Percentiles rank a stretch among this genome's conserved stretches.
phyloP scores from a whole-genome alignment of 2,888 invertebrate genomes.

The Rhabditoides inermis region DNA sequence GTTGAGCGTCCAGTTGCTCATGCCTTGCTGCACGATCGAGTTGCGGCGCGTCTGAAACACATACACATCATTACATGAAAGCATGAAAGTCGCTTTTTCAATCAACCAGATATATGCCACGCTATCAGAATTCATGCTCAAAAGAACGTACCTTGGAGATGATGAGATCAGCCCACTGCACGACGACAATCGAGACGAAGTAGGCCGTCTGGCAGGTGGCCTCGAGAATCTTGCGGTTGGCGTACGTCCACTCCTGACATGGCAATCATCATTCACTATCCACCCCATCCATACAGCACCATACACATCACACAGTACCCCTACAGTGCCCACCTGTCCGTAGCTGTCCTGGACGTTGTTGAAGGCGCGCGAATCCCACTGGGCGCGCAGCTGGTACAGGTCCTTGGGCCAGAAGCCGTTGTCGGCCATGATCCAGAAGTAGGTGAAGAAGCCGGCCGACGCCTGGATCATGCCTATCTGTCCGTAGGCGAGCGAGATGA shows the following conservation, averaged over 20 bases:
- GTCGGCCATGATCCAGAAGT: slow-evolving; percentile 99
- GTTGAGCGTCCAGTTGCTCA: slow-evolving; percentile 84
- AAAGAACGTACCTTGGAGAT: slow-evolving; percentile 59
- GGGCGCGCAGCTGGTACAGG: slow-evolving; percentile 86
- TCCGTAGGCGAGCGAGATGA: slow-evolving; percentile 98
- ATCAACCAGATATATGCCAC: no score
- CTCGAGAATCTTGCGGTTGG: slow-evolving; percentile 54
- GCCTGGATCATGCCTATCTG: slow-evolving; percentile 99
- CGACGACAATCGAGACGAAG: slow-evolving; percentile 58
- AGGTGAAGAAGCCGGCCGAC: slow-evolving; percentile 98
- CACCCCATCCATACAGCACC: no score
- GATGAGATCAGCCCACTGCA: slow-evolving; percentile 59
- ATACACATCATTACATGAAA: no score
- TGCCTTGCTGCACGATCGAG: slow-evolving; percentile 57
- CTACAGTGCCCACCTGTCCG: no score
- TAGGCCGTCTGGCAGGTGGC: slow-evolving; percentile 59
- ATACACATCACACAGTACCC: no score
- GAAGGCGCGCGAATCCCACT: slow-evolving; percentile 96
- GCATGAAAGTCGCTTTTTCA: no score
- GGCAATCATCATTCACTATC: no score
- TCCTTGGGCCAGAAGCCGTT: slow-evolving; percentile 86
- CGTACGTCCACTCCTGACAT: no score
- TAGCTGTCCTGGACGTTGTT: slow-evolving; percentile 96
- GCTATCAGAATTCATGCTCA: no score
- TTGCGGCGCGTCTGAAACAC: slow-evolving; percentile 51